Conservation (phyloP, 2,797 vertebrate species). For the Acrossocheilus wenchowensis region DNA sequence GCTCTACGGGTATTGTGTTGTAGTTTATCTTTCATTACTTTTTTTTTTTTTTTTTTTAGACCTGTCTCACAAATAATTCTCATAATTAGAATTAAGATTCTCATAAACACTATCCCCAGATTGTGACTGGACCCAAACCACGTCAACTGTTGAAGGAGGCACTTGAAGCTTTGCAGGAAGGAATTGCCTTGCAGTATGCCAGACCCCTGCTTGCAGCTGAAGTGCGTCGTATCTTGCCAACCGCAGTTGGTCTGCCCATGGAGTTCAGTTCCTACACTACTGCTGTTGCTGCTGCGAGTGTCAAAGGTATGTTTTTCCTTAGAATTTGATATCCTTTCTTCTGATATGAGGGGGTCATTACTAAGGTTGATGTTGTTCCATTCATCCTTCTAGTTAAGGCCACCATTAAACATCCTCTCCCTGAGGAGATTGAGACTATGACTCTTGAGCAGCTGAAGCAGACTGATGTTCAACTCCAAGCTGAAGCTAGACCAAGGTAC, state of each 20-base stretch:
- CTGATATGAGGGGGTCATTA: background rate
- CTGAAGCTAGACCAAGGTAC: slow-evolving; percentile 78
- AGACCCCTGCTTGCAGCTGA: slow-evolving; percentile 78
- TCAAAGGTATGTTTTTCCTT: slow-evolving; percentile 67
- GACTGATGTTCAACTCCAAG: slow-evolving; percentile 74
- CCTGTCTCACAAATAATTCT: too few relatives aligned
- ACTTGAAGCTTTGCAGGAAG: slow-evolving; percentile 67
- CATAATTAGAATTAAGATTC: background rate
- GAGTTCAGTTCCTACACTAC: slow-evolving; percentile 78
- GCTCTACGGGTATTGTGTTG: slow-evolving; percentile 71
- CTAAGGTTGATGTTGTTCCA: background rate
- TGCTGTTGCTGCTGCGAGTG: slow-evolving; percentile 70
- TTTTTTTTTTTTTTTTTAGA: background rate
- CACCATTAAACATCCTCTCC: slow-evolving; percentile 72
- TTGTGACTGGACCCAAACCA: slow-evolving; percentile 57
- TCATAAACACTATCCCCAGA: slow-evolving; percentile 60
- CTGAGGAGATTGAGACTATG: slow-evolving; percentile 74
- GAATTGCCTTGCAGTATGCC: slow-evolving; percentile 63
- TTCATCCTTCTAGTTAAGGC: slow-evolving; percentile 70
- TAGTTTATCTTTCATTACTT: background rate
- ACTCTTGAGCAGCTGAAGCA: slow-evolving; percentile 72
- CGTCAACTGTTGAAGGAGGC: slow-evolving; percentile 52
- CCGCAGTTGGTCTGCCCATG: slow-evolving; percentile 79
- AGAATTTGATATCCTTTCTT: background rate
- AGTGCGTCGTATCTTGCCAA: slow-evolving; percentile 78